Evolutionary conservation across 37 sponge, comb jelly and placozoan genomes (phyloP), one percentile per base, ranked within the genome.

Genomic region (Spongilla lacustris): DNA sequence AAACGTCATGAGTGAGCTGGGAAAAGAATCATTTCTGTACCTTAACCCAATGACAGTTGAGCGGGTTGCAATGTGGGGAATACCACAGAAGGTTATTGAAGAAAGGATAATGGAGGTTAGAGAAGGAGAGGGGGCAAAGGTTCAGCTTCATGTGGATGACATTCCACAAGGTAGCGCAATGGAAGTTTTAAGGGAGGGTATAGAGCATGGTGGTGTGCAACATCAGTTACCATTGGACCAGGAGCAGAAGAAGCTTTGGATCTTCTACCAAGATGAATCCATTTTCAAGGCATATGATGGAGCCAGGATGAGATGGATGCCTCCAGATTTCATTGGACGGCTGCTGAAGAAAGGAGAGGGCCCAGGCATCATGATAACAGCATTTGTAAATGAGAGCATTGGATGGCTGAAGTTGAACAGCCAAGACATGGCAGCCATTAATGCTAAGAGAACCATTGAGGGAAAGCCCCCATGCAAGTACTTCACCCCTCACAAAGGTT

Each of bases 231-330:
- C 38, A 77, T 46, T 19, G n/a, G n/a, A n/a, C n/a, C n/a, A n/a
- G n/a, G n/a, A n/a, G n/a, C n/a, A n/a, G n/a, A n/a, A n/a, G n/a
- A n/a, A n/a, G n/a, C n/a, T n/a, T n/a, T n/a, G n/a, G n/a, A n/a
- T n/a, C n/a, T n/a, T n/a, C n/a, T n/a, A n/a, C n/a, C n/a, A n/a
- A n/a, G n/a, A n/a, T n/a, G n/a, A n/a, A n/a, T 38, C 77, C 21
- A 38, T 77, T n/a, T 77, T 77, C 77, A 19, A 36, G 26, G 38
- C 77, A 35, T 26, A 77, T 38, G 77, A 77, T 77, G 77, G 38
- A 41, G 38, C 21, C 13, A 35, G 34, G 26, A 17, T 12, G 37
- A n/a, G 36, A 12, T 77, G 77, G 77, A 25, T 35, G 31, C 38
- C 34, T n/a, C 34, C 31, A 21, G 14, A 25, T 17, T 36, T 36